Base-by-base conservation (phyloP, 2,888 invertebrate genomes). In the Lutraria lutraria region DNA sequence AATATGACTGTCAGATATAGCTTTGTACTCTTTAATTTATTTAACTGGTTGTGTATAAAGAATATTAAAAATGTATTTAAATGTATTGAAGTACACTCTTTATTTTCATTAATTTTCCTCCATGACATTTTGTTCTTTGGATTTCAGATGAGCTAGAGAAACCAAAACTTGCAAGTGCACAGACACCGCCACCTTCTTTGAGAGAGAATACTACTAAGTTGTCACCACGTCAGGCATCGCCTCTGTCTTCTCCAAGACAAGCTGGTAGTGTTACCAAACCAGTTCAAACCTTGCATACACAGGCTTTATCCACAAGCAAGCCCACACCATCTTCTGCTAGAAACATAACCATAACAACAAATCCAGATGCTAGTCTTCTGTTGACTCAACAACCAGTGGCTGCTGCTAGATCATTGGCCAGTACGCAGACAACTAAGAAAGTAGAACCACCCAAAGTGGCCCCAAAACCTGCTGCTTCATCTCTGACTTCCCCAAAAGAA, bases 381-480 rank as follows among this genome's bases (percentile, higher is more conserved):
- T 87, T 90, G 21, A 80, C 87, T 68, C 60, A 72, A 43, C 72
- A 86, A 81, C 88, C 86, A 34, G 83, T 87, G 82, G 85, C 54
- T 63, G 83, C 85, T 31, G 86, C 90, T 81, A 89, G 85, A 43
- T 43, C 87, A 29, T 19, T 76, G 80, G 53, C 88, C 10, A 63
- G 54, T 81, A 60, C 43, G 8, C 25, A 72, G 72, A 76, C 21
- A 76, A 34, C 56, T 56, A 56, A 16, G 25, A 82, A 60, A 43
- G 56, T 52, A 0, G 76, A 63, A 10, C 92, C 93, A 31, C 94
- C 94, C 54, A 90, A 92, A 34, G 90, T 93, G 15, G 90, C 94
- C 15, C 92, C 93, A 4, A 94, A 93, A 88, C 93, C 94, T 56
- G 29, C 29, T 25, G 31, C 88, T 53, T 15, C 81, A 31, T 83